Evolutionary conservation across 2,113 vertebrate genomes (phyloP).

Genomic region (Columbina picui): DNA sequence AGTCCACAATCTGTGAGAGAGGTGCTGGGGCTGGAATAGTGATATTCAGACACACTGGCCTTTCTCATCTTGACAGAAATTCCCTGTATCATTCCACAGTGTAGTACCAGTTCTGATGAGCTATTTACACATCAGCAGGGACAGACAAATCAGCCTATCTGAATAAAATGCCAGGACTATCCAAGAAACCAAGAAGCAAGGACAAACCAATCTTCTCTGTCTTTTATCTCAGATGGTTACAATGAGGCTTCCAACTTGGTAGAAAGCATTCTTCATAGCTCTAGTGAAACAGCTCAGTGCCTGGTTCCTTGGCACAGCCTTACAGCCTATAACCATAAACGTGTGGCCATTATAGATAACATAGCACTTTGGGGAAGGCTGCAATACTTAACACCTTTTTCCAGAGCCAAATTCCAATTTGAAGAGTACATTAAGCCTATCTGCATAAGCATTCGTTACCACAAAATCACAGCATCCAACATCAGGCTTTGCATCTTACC

Average conservation of each 20-base stretch:
- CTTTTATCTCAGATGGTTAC: not conserved
- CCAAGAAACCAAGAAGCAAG: not conserved
- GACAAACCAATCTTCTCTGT: not conserved
- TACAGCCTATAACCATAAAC: not conserved
- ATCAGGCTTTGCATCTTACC: not conserved
- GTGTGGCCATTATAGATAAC: slow-evolving; percentile 3
- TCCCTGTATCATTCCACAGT: not conserved
- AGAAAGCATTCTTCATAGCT: not conserved
- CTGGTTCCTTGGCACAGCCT: not conserved
- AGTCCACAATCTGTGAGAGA: not conserved
- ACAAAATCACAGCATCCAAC: not conserved
- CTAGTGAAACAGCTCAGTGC: not conserved
- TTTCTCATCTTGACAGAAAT: not conserved
- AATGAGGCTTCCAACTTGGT: not conserved
- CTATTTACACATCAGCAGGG: not conserved
- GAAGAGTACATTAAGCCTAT: not conserved
- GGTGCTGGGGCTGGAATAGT: not conserved
- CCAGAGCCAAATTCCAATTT: slow-evolving; percentile 34
- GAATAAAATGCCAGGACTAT: not conserved
- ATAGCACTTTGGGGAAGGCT: slow-evolving; percentile 28
- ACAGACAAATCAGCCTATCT: not conserved
- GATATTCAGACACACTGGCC: not conserved
- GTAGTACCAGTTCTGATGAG: not conserved
- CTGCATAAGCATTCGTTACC: not conserved
- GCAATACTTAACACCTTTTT: not conserved